Evolutionary conservation across 2,888 invertebrate species (phyloP), one percentile per base, ranked within the genome.

Genomic region (Macrosoma leucophasiata): DNA sequence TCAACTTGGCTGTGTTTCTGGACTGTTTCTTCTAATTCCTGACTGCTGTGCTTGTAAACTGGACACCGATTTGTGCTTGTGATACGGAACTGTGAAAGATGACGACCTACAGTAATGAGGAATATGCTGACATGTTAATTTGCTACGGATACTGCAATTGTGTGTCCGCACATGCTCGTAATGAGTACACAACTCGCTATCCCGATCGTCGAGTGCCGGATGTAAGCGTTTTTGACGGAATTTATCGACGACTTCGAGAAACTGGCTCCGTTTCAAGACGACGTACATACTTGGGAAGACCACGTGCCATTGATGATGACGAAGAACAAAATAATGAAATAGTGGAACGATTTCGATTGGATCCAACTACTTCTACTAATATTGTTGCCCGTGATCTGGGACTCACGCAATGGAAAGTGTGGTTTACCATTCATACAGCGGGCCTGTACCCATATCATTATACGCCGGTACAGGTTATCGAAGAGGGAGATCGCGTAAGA

Each of bases 181-280:
- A 31, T 11, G 47, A 52, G 36, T 48, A 52, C 37, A 38, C 37
- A 42, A 11, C 35, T 29, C 48, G 51, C 9, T 49, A 35, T 33
- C 46, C 49, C 19, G 34, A 36, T 24, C 49, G 50, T 34, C 49
- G 49, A 39, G 39, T 44, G 23, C 52, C 49, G 33, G 42, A 46
- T 42, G 45, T 46, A 22, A 28, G 36, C 22, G 46, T 52, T 9
- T 52, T 52, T 24, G 41, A 41, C 31, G 29, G 40, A 39, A 36
- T 43, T 38, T 46, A 43, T 29, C 48, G 43, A 40, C 29, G 44
- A 43, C 37, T 51, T 38, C 33, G 48, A 43, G 48, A 48, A 36
- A 50, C 46, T 43, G 53, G 48, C 42, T 48, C 48, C 32, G 47
- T 50, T 45, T 43, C 29, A 26, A 46, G 46, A 30, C 39, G 40